Evolutionary conservation across 1,140 invertebrate genomes (phyloP).

Genomic region (Cotesia glomerata): DNA sequence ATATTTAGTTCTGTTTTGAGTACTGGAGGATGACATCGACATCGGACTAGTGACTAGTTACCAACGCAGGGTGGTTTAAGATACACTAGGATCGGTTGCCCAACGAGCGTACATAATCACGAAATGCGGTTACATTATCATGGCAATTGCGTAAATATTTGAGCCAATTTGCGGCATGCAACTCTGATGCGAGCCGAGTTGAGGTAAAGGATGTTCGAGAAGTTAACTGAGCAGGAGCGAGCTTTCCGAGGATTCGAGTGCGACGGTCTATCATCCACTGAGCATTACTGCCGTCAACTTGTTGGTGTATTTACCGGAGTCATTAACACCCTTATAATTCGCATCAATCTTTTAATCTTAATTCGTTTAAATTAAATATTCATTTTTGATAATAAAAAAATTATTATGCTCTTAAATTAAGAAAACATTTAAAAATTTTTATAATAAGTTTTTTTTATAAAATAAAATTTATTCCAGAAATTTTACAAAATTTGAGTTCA

Average conservation of each 20-base stretch:
- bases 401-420: too few species aligned
- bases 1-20: too few species aligned
- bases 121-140: conserved; percentile 56
- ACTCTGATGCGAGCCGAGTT: conserved; percentile 31
- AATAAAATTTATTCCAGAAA: too few species aligned
- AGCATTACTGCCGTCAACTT: neutral
- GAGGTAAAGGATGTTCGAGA: too few species aligned
- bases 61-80: conserved; percentile 27
- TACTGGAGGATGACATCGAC: neutral
- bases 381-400: too few species aligned
- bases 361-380: too few species aligned
- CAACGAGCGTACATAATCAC: conserved; percentile 59
- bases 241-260: neutral
- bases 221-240: neutral
- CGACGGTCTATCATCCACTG: conserved; percentile 2
- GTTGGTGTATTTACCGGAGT: neutral
- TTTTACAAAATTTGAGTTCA: too few species aligned
- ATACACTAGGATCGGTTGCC: conserved; percentile 46
- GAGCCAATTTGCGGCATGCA: conserved; percentile 59
- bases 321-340: neutral
- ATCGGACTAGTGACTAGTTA: neutral
- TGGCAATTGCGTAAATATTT: conserved; percentile 63
- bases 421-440: too few species aligned
- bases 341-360: too few species aligned
- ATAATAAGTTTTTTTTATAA: too few species aligned